These are phyloP conservation scores for Stomatorhinus walkeri DNA, from an alignment of 2,797 vertebrate genomes.

Conservation along the genomic window DNA sequence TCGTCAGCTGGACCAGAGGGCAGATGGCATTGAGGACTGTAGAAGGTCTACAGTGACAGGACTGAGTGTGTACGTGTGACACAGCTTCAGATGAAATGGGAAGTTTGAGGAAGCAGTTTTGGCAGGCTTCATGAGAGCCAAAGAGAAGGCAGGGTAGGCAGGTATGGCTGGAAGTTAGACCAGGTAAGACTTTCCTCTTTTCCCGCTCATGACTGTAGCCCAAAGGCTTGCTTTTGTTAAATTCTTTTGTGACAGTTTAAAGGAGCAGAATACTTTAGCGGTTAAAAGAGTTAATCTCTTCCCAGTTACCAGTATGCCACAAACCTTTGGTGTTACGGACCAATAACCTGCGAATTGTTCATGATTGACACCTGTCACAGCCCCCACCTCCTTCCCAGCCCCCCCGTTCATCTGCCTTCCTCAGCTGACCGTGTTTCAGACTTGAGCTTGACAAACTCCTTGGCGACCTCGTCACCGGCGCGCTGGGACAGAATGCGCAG, in stretches of 20 bases:
- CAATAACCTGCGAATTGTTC: neutral
- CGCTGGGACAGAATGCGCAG: constrained; percentile 94
- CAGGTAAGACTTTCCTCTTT: neutral
- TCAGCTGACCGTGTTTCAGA: constrained; percentile 85
- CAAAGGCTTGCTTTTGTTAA: neutral
- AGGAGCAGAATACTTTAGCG: neutral
- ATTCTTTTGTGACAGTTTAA: neutral
- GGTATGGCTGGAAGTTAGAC: neutral
- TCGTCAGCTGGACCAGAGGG: neutral
- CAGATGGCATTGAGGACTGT: neutral
- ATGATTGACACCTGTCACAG: neutral
- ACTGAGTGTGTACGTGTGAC: neutral
- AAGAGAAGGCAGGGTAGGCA: neutral
- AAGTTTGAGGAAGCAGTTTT: neutral
- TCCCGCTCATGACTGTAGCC: neutral
- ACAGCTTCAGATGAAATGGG: neutral
- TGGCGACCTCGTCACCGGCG: constrained; percentile 90
- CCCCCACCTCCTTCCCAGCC: neutral
- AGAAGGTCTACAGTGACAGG: neutral
- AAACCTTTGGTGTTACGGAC: neutral
- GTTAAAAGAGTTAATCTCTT: neutral
- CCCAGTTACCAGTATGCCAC: neutral
- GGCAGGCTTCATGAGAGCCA: neutral
- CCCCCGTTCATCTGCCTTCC: constrained; percentile 75
- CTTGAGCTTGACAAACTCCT: constrained; percentile 92